Conservation (phyloP, 1,140 invertebrate genomes). For the Drosophila elegans region DNA sequence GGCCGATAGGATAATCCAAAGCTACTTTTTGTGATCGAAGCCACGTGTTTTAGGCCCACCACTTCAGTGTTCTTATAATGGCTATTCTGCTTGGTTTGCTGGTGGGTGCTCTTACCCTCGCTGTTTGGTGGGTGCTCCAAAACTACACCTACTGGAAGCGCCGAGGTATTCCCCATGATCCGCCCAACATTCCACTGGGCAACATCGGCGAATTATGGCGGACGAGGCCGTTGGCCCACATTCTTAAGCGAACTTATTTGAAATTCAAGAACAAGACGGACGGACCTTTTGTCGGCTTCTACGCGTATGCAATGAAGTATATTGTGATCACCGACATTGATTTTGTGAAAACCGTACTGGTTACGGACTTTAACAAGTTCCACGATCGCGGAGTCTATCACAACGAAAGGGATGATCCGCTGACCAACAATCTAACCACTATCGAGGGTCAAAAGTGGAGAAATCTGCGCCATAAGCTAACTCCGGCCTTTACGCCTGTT, state of each 20-base stretch:
- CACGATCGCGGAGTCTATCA: conserved; percentile 85
- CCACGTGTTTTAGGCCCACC: neutral
- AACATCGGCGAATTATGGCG: conserved; percentile 51
- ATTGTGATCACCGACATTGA: conserved; percentile 44
- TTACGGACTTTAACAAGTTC: conserved; percentile 87
- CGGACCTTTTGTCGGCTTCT: conserved; percentile 58
- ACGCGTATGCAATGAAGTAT: conserved; percentile 27
- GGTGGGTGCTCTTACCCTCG: conserved; percentile 12
- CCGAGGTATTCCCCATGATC: conserved; percentile 81
- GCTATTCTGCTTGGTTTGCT: conserved; percentile 15
- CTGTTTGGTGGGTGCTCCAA: conserved; percentile 21
- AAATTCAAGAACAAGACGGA: conserved; percentile 57
- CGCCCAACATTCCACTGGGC: conserved; percentile 66
- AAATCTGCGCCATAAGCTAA: conserved; percentile 85
- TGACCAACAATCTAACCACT: conserved; percentile 85
- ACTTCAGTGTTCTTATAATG: conserved; percentile 18
- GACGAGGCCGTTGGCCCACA: conserved; percentile 17
- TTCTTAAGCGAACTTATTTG: conserved; percentile 28
- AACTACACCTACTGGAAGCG: conserved; percentile 73
- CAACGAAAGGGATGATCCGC: conserved; percentile 85
- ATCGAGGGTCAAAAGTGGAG: conserved; percentile 86
- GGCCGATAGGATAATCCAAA: conserved; percentile 16
- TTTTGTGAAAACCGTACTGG: conserved; percentile 85
- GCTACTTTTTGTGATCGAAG: conserved; percentile 4
- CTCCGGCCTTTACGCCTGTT: conserved; percentile 86